Percentiles rank a stretch among this genome's conserved stretches.
These are phyloP conservation scores for Diorhabda sublineata DNA, from an alignment of 1,140 invertebrate genomes.

Conservation along the genomic window DNA sequence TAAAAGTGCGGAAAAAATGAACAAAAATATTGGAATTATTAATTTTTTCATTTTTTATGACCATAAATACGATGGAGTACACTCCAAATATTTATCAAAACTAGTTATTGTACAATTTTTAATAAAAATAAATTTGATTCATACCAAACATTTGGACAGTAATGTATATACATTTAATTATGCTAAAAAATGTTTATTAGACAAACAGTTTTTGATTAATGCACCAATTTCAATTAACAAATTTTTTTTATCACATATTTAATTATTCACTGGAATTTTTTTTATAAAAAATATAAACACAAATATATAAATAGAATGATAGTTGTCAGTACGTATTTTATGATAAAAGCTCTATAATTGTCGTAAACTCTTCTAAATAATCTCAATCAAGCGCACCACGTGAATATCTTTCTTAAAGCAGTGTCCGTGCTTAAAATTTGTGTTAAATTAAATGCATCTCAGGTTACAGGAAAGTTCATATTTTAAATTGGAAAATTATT, in stretches of 20 bases:
- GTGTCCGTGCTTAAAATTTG: slow-evolving; percentile 9
- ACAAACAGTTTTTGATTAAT: too few relatives aligned
- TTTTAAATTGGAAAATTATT: not conserved
- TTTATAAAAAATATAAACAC: slow-evolving; percentile 1
- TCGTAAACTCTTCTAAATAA: not conserved
- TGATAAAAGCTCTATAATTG: slow-evolving; percentile 7
- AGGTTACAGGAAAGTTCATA: not conserved
- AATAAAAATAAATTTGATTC: too few relatives aligned
- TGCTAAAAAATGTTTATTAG: too few relatives aligned
- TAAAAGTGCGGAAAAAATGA: too few relatives aligned
- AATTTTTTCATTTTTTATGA: too few relatives aligned
- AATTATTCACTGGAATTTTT: not conserved
- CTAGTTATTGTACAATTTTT: too few relatives aligned
- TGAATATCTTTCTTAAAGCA: slow-evolving; percentile 10
- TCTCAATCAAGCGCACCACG: slow-evolving; percentile 14
- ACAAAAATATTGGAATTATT: too few relatives aligned
- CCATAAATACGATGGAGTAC: too few relatives aligned
- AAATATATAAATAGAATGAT: not conserved
- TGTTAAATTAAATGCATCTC: not conserved
- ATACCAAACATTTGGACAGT: too few relatives aligned
- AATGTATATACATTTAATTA: too few relatives aligned
- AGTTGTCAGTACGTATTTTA: slow-evolving; percentile 13
- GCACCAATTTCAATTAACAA: not conserved
- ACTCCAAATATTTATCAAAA: too few relatives aligned
- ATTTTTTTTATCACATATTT: not conserved